These are phyloP conservation scores for Metacarcinus magister DNA, from an alignment of 2,888 invertebrate genomes.

Conservation along the genomic window DNA sequence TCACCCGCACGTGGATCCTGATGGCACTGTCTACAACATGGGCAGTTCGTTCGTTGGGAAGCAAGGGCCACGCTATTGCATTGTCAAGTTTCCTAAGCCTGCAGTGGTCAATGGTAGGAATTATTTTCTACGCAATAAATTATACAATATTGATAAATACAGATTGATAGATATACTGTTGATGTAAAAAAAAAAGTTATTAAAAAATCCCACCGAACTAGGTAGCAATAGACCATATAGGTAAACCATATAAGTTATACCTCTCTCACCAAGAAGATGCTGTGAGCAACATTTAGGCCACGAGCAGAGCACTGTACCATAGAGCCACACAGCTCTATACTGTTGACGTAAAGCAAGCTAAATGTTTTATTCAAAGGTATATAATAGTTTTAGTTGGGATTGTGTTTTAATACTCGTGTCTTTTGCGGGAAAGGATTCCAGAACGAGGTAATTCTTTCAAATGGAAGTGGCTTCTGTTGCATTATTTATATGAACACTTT, in stretches of 20 bases:
- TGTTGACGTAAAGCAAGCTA: neutral
- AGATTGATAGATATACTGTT: neutral
- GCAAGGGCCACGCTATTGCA: slow-evolving; percentile 69
- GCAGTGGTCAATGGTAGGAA: slow-evolving; percentile 63
- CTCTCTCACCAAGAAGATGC: too few species aligned
- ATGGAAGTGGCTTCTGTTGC: too few species aligned
- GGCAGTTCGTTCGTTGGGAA: slow-evolving; percentile 87
- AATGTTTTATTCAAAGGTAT: neutral
- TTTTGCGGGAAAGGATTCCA: neutral
- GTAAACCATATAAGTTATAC: too few species aligned
- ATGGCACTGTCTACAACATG: slow-evolving; percentile 92
- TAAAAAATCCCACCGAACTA: too few species aligned
- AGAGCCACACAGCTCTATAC: neutral
- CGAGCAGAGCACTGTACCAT: neutral
- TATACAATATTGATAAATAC: neutral
- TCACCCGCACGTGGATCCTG: slow-evolving; percentile 92
- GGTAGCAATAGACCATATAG: too few species aligned
- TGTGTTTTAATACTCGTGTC: neutral
- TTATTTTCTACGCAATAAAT: neutral
- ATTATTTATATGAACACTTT: too few species aligned
- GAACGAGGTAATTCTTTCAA: neutral
- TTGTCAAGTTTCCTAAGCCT: slow-evolving; percentile 78
- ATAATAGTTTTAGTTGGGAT: neutral
- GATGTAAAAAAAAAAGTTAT: too few species aligned
- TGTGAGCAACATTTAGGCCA: too few species aligned